Conservation (phyloP, 2,113 vertebrate species). For the Peucedramus taeniatus region DNA sequence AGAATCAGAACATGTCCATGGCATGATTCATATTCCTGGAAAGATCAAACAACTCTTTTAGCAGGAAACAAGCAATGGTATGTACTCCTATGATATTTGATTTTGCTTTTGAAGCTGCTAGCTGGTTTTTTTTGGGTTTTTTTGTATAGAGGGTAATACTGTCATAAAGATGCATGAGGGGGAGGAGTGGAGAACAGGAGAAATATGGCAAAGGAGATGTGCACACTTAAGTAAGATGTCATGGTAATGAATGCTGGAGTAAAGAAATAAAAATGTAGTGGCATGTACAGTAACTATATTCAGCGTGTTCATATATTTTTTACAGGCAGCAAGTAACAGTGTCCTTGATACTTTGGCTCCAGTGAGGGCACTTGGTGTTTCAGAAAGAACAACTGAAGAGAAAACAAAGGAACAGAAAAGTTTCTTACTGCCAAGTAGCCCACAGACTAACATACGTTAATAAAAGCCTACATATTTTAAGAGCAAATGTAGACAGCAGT, state of each 20-base stretch:
- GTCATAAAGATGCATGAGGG: not conserved
- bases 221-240: not conserved
- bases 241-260: not conserved
- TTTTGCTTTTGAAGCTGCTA: not conserved
- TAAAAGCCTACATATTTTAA: not conserved
- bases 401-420: not conserved
- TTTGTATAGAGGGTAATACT: not conserved
- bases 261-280: not conserved
- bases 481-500: not conserved
- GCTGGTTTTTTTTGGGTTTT: not conserved
- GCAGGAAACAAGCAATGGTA: not conserved
- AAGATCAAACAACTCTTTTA: not conserved
- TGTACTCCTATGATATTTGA: not conserved
- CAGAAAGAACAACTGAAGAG: not conserved
- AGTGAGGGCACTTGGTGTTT: not conserved
- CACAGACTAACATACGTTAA: not conserved
- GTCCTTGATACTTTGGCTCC: not conserved
- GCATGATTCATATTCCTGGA: not conserved
- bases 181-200: not conserved
- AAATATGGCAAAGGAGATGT: not conserved
- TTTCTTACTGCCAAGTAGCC: not conserved
- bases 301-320: not conserved
- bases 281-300: not conserved
- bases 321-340: not conserved
- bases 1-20: not conserved